Percentiles rank a stretch among this genome's conserved stretches.
Evolutionary conservation across 2,888 invertebrate genomes (phyloP).

Genomic region (Agrypnus murinus): DNA sequence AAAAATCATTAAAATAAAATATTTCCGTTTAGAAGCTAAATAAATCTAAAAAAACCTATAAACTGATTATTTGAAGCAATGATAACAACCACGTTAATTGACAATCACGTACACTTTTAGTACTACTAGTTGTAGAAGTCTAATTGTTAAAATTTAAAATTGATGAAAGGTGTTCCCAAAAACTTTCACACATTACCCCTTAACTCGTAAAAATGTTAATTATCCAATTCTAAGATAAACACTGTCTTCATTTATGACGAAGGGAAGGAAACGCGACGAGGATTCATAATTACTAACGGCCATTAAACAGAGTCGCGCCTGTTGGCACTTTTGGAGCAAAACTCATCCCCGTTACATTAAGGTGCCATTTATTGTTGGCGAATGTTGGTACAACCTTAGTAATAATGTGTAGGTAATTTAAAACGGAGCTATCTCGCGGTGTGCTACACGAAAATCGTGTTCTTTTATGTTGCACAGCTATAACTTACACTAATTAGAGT

Average conservation of each 20-base stretch:
- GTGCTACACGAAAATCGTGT: constrained; percentile 6
- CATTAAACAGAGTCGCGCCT: constrained; percentile 26
- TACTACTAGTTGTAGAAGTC: too few relatives aligned
- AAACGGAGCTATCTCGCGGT: constrained; percentile 4
- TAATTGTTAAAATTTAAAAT: too few relatives aligned
- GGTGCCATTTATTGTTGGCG: constrained; percentile 26
- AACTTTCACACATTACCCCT: not conserved
- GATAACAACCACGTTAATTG: too few relatives aligned
- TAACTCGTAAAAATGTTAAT: constrained; percentile 20
- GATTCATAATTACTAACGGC: constrained; percentile 31
- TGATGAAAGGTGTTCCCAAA: too few relatives aligned
- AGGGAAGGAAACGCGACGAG: constrained; percentile 27
- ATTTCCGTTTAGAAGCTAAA: too few relatives aligned
- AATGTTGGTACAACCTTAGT: constrained; percentile 9
- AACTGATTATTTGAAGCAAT: too few relatives aligned
- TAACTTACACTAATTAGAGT: not conserved
- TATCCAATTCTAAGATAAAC: constrained; percentile 27
- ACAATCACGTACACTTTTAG: too few relatives aligned
- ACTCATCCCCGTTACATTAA: constrained; percentile 27
- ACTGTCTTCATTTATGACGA: constrained; percentile 16
- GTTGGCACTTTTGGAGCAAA: constrained; percentile 16
- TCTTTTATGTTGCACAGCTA: not conserved
- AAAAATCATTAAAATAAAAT: too few relatives aligned
- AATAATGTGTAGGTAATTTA: constrained; percentile 26
- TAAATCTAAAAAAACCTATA: too few relatives aligned